Base-by-base conservation (phyloP, 2,888 invertebrate species). In the Pseudococcus longispinus region DNA sequence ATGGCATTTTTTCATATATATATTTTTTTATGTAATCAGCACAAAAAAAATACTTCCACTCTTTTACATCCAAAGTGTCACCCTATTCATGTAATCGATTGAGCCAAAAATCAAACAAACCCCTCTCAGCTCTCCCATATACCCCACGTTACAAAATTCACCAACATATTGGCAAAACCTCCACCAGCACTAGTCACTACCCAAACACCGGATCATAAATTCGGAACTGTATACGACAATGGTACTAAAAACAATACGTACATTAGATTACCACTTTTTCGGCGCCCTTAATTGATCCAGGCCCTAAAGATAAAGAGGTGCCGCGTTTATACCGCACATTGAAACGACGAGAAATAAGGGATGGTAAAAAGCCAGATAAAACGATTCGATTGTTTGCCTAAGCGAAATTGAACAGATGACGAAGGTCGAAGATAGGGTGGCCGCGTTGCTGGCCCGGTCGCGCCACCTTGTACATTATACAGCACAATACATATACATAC, bases 351-450 rank as follows among this genome's bases (percentile, higher is more conserved):
- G 29, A 29, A 70, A 70, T 8, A 26, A 65, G 26, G 70, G 70
- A 70, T 20, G 70, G 32, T 29, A 29, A 29, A 70, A 70, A 26
- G 70, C 29, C 29, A 70, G 70, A 70, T 70, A 70, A 70, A 70
- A 29, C 70, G 70, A 70, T 70, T 29, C 70, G 32, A 70, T 70
- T 70, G 70, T 70, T 70, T 70, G 70, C 29, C 29, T 70, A 70
- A 70, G 70, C 70, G 70, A 70, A 70, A 70, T 70, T 18, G 70
- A 70, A 26, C 70, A 70, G 70, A 70, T 70, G 70, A 70, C 70
- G 70, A 70, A 70, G 70, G 29, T 29, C 70, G 70, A 70, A 29
- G 70, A 29, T 70, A 70, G 26, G 23, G 15, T 23, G 60, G 60
- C 23, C 20, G n/a, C 2, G 23, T 70, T 29, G 29, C 29, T 29